Conservation (phyloP, 2,113 vertebrate genomes). For the Antechinus stuartii region DNA sequence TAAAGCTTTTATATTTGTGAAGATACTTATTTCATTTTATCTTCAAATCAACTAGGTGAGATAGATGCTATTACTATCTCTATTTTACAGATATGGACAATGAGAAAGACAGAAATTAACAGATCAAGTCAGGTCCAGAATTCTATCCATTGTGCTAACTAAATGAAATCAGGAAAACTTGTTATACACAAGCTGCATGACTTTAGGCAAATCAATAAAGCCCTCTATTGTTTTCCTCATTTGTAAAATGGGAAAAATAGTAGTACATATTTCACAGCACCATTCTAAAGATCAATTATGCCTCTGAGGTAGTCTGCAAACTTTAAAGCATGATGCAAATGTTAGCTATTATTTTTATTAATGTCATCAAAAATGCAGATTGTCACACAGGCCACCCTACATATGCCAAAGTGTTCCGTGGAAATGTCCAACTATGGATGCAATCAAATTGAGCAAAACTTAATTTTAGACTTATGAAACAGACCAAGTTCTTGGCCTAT, state of each 20-base stretch:
- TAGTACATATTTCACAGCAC: neutral
- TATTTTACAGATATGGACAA: neutral
- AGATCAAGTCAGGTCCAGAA: neutral
- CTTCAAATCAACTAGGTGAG: neutral
- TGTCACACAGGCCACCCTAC: neutral
- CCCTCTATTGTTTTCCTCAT: neutral
- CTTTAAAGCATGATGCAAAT: neutral
- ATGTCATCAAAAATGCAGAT: neutral
- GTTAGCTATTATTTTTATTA: neutral
- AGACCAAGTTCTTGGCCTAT: neutral
- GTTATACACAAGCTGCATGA: neutral
- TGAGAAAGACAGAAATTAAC: neutral
- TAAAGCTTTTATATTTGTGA: neutral
- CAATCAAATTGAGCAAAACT: neutral
- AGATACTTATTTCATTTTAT: neutral
- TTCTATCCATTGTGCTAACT: neutral
- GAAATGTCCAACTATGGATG: neutral
- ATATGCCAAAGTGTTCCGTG: neutral
- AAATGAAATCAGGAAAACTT: neutral
- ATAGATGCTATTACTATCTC: neutral
- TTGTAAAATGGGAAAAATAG: neutral
- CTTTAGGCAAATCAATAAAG: neutral
- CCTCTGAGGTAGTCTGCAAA: neutral
- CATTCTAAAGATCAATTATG: neutral
- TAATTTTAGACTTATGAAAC: neutral